Evolutionary conservation across 2,888 invertebrate species (phyloP), one percentile per base, ranked within the genome.

Genomic region (Cerceris ruficornis): DNA sequence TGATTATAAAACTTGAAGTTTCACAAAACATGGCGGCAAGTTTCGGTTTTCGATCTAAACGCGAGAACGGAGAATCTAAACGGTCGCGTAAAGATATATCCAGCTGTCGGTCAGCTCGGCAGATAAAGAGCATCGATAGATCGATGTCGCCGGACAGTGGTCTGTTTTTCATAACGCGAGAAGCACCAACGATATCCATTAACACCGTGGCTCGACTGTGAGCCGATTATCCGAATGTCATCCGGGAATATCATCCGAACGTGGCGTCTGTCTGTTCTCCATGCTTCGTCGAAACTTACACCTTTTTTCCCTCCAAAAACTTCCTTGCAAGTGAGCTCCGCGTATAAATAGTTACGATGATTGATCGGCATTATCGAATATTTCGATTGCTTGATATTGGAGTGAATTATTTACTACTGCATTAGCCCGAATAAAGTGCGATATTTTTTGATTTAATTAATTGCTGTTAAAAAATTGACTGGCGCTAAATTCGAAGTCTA

Each of bases 101-200:
- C 57, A 59, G 65, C 58, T 73, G 59, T 70, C 68, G 59, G 65
- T 67, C 66, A 71, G 76, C 71, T 74, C 55, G 49, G 39, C 52
- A 52, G 77, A 76, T 84, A 76, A 77, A 58, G 67, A 64, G 58
- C 41, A 50, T 17, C 67, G 79, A 84, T 74, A 67, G 77, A 81
- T 82, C 84, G 72, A 78, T 74, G 77, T 75, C 80, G 43, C 77
- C 64, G 61, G 71, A 42, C 41, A 69, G 80, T 79, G 81, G 75
- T 86, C 85, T 87, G 85, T 84, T 87, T 86, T 86, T 72, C 70
- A 73, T 82, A 75, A 80, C 68, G 66, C 71, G 59, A 41, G 54
- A 57, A 64, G 28, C 43, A 28, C 59, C 28, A 49, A 71, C 60
- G 75, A 74, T 83, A 83, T 67, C 75, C 65, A 77, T 76, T 76